Base-by-base conservation (phyloP, 2,888 invertebrate genomes). In the Campoplex nolae region DNA sequence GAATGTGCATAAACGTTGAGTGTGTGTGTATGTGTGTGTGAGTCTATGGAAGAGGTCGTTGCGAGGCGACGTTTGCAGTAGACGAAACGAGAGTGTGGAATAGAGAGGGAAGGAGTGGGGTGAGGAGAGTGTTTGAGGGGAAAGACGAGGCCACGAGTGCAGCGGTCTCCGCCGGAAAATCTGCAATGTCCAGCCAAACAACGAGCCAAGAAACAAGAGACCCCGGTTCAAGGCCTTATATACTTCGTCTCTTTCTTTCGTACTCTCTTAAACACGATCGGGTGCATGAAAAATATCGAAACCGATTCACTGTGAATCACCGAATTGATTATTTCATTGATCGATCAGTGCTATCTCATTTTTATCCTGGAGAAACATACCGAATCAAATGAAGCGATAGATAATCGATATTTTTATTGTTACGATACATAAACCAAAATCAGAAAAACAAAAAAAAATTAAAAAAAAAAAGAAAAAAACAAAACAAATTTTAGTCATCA, bases 191-290 rank as follows among this genome's bases (percentile, higher is more conserved):
- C 91, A 88, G 89, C 88, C 38, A 51, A 86, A 74, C 56, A 62
- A 65, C 71, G 77, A 87, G 78, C 87, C 81, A 84, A 84, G 84
- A 58, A 86, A 86, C 84, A 73, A 82, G 90, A 88, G 88, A 88
- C 87, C 88, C 87, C 92, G 89, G 92, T 92, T 92, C 92, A 92
- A 92, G 92, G 92, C 92, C 91, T 91, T 45, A 54, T 67, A 67
- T 65, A 73, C 18, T 79, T 76, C 76, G 75, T 74, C 56, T 54
- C 56, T 51, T 62, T 51, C 51, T 35, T 9, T 35, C 8, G 7
- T 18, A 18, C 48, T 9, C 73, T 7, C 23, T 18, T n/a, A 32
- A 11, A 16, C 28, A 18, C 48, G 35, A 35, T 48, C 51, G 18
- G n/a, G 42, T 9, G 11, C 18, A 35, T 51, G 65, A 35, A 51